Base-by-base conservation (phyloP, 2,797 vertebrate genomes). In the Okamejei kenojei region DNA sequence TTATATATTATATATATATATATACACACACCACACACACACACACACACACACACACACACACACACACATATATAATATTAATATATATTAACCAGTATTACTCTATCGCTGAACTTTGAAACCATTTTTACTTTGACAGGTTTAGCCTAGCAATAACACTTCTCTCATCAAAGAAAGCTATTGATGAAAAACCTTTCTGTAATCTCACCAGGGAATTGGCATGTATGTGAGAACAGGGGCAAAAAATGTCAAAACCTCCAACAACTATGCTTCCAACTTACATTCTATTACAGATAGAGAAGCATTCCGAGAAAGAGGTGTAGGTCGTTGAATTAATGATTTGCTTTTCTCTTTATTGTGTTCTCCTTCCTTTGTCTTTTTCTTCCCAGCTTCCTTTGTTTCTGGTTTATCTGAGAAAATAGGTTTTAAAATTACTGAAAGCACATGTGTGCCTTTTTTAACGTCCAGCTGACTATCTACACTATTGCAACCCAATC, bases 341-440 rank as follows among this genome's bases (percentile, higher is more conserved):
- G 94, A 82, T 93, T 94, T 96, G 76, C 23, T 94, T 95, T 95
- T 97, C 93, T 96, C 96, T 94, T 95, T 97, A 32, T 1, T 68
- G 84, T 35, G 1, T 45, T 96, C 96, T 94, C 94, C 95, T 74
- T 96, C 95, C 95, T 93, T 96, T 93, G 21, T 95, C 94, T 93
- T 96, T 94, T 95, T 97, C 95, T 96, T 97, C 93, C 94, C 94
- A 11, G 71, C 29, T 92, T 97, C 97, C 95, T 94, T 96, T 93
- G 92, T 76, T 91, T 96, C 96, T 93, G 94, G 0, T 94, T 96
- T 97, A 77, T 96, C 95, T 95, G 93, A 93, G 81, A 94, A 82
- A 94, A 74, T 61, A 95, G 94, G n/a, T 93, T 68, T 8, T 35
- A 61, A 71, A 38, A 58, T 38, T 90, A 86, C 58, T 73, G 45